Percentiles rank a stretch among this genome's conserved stretches.
Conservation (phyloP, 1,140 invertebrate genomes). For the Holcopasites calliopsidis region DNA sequence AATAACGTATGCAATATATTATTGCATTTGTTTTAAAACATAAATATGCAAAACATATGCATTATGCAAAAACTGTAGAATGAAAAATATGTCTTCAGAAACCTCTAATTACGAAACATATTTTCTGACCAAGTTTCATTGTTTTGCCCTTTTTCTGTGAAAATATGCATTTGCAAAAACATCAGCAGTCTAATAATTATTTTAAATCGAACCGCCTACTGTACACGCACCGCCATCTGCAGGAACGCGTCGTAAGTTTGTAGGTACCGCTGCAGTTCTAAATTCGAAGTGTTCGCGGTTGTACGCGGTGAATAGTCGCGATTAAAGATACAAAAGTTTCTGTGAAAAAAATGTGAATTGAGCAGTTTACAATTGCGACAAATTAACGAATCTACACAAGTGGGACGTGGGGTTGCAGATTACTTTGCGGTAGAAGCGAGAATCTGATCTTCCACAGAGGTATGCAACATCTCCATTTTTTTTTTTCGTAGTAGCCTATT, state of each 20-base stretch:
- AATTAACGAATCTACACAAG: neutral
- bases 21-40: too few species aligned
- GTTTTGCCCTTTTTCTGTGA: too few species aligned
- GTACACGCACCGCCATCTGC: conserved; percentile 7
- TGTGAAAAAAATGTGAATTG: neutral
- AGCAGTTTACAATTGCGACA: neutral
- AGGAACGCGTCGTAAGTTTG: neutral
- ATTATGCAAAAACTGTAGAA: too few species aligned
- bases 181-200: too few species aligned
- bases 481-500: conserved; percentile 13
- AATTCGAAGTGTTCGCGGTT: neutral
- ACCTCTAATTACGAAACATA: too few species aligned
- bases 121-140: too few species aligned
- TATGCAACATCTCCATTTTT: neutral
- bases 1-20: too few species aligned
- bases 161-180: too few species aligned
- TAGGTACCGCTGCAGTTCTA: neutral
- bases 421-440: neutral
- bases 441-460: neutral
- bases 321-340: neutral
- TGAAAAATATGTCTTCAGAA: too few species aligned
- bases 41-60: too few species aligned
- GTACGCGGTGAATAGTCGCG: too few species aligned
- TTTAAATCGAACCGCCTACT: neutral
- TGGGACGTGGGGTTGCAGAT: neutral